phyloP scores from a whole-genome alignment of 1,140 invertebrate genomes.

The Elysia chlorotica region DNA sequence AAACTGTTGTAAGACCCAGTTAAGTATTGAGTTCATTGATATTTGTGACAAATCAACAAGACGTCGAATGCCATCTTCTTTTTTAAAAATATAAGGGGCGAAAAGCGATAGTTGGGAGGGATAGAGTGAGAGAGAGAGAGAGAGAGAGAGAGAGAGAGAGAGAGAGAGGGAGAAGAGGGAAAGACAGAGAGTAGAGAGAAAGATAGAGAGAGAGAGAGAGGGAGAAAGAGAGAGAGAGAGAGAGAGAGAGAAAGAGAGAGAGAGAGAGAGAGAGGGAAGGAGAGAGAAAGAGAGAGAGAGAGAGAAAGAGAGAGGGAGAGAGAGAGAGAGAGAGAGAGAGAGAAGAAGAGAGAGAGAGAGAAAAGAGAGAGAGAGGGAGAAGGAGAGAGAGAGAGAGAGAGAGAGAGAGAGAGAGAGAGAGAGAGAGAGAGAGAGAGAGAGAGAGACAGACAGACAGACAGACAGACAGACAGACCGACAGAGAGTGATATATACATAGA shows the following conservation, averaged over 20 bases:
- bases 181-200: neutral
- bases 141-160: neutral
- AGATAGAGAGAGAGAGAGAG: neutral
- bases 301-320: neutral
- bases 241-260: neutral
- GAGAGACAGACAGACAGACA: neutral
- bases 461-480: constrained; percentile 9
- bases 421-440: neutral
- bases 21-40: no score
- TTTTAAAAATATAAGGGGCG: no score
- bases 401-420: neutral
- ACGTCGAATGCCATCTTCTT: no score
- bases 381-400: neutral
- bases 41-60: no score
- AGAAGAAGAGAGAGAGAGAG: neutral
- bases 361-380: neutral
- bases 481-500: neutral
- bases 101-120: no score
- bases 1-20: no score
- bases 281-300: neutral
- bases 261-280: neutral
- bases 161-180: neutral
- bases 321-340: constrained; percentile 1
- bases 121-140: neutral
- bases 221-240: neutral